Evolutionary conservation across 53 echinoderm and acorn worm species (phyloP).

Genomic region (Pentamera pediparva): DNA sequence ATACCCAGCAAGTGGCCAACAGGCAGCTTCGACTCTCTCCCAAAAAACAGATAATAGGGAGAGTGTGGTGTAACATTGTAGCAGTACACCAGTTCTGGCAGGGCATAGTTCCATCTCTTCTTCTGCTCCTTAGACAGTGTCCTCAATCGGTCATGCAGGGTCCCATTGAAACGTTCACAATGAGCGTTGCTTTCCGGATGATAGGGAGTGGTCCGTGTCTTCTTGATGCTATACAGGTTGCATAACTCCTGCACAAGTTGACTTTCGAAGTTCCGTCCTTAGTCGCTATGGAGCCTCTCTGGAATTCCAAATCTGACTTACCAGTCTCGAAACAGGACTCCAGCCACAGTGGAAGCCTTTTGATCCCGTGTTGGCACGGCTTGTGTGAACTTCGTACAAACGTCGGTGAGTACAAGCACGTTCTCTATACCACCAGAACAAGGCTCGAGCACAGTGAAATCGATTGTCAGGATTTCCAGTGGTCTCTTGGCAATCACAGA

Average conservation of each 20-base stretch:
- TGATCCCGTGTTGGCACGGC: constrained; percentile 54
- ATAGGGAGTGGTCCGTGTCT: too few relatives aligned
- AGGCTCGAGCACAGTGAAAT: constrained; percentile 48
- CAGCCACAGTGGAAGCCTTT: constrained; percentile 55
- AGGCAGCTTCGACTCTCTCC: background rate
- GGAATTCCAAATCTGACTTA: constrained; percentile 64
- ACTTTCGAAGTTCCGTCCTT: background rate
- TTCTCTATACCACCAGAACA: constrained; percentile 35
- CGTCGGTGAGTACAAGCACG: constrained; percentile 55
- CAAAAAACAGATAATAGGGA: background rate
- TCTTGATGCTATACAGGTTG: too few relatives aligned
- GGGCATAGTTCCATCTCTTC: background rate
- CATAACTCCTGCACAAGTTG: too few relatives aligned
- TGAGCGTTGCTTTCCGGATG: too few relatives aligned
- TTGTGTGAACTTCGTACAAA: constrained; percentile 56
- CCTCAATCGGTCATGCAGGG: background rate
- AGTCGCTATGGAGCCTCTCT: constrained; percentile 38
- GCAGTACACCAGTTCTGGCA: background rate
- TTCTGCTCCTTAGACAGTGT: background rate
- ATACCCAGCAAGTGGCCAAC: constrained; percentile 1
- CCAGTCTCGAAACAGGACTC: constrained; percentile 46
- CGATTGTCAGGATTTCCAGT: constrained; percentile 47
- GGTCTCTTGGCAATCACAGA: constrained; percentile 36
- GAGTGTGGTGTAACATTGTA: background rate
- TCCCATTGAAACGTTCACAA: too few relatives aligned